Base-by-base conservation (phyloP, 2,797 vertebrate species). In the Sebastes diploproa region DNA sequence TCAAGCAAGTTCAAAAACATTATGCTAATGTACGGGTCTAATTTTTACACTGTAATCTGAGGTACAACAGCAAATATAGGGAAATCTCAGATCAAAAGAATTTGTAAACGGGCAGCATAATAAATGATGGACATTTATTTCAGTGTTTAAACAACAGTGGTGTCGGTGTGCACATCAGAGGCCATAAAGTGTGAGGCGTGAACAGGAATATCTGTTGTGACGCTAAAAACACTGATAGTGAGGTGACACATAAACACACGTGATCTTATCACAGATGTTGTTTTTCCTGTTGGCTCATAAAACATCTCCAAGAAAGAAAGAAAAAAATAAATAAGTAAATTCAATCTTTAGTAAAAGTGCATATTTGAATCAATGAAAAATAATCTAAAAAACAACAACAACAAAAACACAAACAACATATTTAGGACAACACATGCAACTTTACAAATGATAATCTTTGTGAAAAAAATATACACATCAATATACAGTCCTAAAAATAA, bases 111-210 rank as follows among this genome's bases (percentile, higher is more conserved):
- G 1, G 2, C 75, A 12, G 9, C 12, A 56, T 42, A 65, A 66
- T 66, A 38, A 69, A 34, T 23, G 42, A 27, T 60, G 14, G 56
- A n/a, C 1, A 55, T 92, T 92, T 91, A 89, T 92, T 92, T 89
- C 22, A 84, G 64, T 42, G 76, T 67, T 75, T 61, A 46, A 55
- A 83, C n/a, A 74, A 61, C 52, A 63, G 75, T 64, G 63, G 58
- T 78, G n/a, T 78, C 60, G 67, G 46, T 71, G 68, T 63, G 70
- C 42, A 77, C 18, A 61, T 64, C 29, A 73, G 32, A 58, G 5
- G 5, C 9, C 9, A 27, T 42, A 68, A 72, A 30, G 34, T 29
- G 73, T 23, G 34, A 55, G 13, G 27, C 2, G 25, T 68, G 25
- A 58, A 7, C 16, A 55, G 52, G 14, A 11, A 27, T 6, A 34